Evolutionary conservation across 1,140 invertebrate genomes (phyloP), one percentile per base, ranked within the genome.

Genomic region (Cherax destructor): DNA sequence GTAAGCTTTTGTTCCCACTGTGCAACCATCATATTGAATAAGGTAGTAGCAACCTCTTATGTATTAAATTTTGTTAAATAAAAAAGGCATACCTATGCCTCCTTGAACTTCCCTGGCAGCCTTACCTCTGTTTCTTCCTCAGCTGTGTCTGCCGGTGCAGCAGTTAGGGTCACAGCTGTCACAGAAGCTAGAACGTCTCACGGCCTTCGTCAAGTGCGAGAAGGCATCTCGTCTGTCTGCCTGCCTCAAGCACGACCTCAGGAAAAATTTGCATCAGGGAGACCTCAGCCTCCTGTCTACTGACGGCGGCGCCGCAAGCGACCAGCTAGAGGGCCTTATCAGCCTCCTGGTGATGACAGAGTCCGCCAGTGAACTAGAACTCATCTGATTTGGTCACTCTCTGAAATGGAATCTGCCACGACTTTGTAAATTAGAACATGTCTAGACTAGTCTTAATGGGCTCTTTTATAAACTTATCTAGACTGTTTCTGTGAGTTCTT

Each of bases 171-270:
- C 52, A 1, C 83, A 56, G 0, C 21, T 86, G 2, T 41, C 74
- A 1, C 88, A 56, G 24, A 65, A 91, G 21, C 81, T 91, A 18
- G 56, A 85, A 18, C 88, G 88, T 18, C 72, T 85, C 41, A 78
- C 80, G 9, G 56, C 83, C 83, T 91, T 80, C 76, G 47, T 72
- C 83, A 91, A 85, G 88, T 91, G 88, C 21, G 88, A 91, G 83
- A 91, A 91, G 59, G 49, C 77, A 24, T 56, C 56, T 7, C 83
- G 88, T 1, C 56, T 86, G 21, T 18, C 52, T 13, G 80, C 80
- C 74, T 91, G 88, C 59, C 83, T 91, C 83, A 91, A 91, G 76
- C 83, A 91, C 59, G 83, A 85, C 88, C 74, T 91, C 4, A 76
- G 88, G 72, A 85, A 50, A 83, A 85, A 69, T 59, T 47, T 91